Conservation (phyloP, 1,140 invertebrate species). For the Panulirus ornatus region DNA sequence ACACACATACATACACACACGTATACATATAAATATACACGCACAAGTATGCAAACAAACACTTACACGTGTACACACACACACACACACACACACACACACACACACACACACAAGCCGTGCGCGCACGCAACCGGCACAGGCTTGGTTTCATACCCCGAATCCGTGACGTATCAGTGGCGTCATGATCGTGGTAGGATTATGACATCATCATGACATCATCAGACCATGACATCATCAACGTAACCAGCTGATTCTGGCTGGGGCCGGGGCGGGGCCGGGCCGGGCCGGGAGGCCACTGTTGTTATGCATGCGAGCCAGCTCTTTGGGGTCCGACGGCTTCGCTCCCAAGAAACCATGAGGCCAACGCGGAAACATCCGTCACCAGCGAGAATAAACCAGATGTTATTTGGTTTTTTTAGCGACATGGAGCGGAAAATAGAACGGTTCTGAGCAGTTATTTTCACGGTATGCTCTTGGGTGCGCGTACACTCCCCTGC, state of each 20-base stretch:
- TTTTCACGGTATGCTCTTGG: too few relatives aligned
- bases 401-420: too few relatives aligned
- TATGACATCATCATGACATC: constrained; percentile 10
- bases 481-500: too few relatives aligned
- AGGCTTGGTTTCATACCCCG: constrained; percentile 23
- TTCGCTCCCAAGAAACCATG: too few relatives aligned
- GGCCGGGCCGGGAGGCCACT: too few relatives aligned
- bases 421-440: too few relatives aligned
- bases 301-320: not conserved
- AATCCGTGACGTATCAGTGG: constrained; percentile 20
- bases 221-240: constrained; percentile 40
- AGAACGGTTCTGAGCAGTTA: too few relatives aligned
- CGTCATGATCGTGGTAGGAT: not conserved
- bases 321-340: too few relatives aligned
- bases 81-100: constrained; percentile 17
- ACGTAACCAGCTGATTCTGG: constrained; percentile 33
- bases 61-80: not conserved
- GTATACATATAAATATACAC: not conserved
- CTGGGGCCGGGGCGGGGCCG: not conserved
- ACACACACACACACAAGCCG: not conserved
- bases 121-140: not conserved
- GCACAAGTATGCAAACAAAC: not conserved
- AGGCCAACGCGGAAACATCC: too few relatives aligned
- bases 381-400: too few relatives aligned
- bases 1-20: not conserved